Percentiles rank a stretch among this genome's conserved stretches.
These are phyloP conservation scores for Sebastes alutus DNA, from an alignment of 2,797 vertebrate species.

Conservation along the genomic window DNA sequence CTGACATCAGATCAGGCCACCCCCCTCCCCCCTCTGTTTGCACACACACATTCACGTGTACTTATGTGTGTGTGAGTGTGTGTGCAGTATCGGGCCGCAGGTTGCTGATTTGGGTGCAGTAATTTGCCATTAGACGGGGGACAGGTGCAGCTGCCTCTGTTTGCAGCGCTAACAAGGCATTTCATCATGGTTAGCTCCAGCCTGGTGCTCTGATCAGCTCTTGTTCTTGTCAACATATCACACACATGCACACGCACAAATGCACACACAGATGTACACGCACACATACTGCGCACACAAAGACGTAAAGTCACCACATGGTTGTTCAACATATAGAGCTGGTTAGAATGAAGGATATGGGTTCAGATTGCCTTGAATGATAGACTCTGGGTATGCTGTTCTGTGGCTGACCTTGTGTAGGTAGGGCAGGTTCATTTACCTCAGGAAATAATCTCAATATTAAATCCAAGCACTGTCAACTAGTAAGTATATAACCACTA, in stretches of 20 bases:
- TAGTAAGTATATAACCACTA: not conserved
- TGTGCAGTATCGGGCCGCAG: slow-evolving; percentile 65
- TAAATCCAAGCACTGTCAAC: not conserved
- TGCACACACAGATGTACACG: not conserved
- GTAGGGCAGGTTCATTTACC: not conserved
- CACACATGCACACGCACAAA: slow-evolving; percentile 11
- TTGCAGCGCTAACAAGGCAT: slow-evolving; percentile 78
- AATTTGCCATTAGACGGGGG: slow-evolving; percentile 82
- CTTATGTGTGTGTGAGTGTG: not conserved
- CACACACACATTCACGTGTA: not conserved
- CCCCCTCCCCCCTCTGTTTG: not conserved
- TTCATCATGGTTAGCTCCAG: slow-evolving; percentile 82
- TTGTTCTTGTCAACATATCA: slow-evolving; percentile 68
- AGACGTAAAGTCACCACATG: not conserved
- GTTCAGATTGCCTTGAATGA: not conserved
- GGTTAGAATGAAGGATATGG: not conserved
- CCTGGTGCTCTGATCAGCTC: slow-evolving; percentile 68
- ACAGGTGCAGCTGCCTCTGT: slow-evolving; percentile 82
- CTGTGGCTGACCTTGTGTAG: not conserved
- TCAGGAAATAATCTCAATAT: not conserved
- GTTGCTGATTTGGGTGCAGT: slow-evolving; percentile 81
- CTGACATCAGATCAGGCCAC: slow-evolving; percentile 49
- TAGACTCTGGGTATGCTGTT: not conserved
- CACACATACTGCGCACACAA: not conserved
- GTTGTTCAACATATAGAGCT: not conserved